Conservation (phyloP, 2,797 vertebrate species). For the Chelidonichthys spinosus region DNA sequence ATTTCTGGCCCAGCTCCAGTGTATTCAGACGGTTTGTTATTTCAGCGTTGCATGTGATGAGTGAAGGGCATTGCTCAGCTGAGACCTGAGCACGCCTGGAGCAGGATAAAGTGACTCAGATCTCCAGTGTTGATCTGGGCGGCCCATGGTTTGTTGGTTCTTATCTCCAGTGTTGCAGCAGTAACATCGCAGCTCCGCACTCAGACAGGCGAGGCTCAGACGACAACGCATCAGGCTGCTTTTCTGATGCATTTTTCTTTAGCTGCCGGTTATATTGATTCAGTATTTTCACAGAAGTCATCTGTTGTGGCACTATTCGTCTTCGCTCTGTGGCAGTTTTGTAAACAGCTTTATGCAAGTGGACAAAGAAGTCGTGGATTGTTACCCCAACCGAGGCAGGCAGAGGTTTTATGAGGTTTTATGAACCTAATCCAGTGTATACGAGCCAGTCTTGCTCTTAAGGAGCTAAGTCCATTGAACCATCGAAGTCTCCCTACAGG, state of each 20-base stretch:
- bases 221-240: slow-evolving; percentile 55
- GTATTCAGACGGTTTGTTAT: neutral
- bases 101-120: slow-evolving; percentile 28
- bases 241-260: slow-evolving; percentile 12
- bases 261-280: slow-evolving; percentile 46
- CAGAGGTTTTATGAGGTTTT: slow-evolving; percentile 38
- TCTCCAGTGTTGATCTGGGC: slow-evolving; percentile 33
- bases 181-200: slow-evolving; percentile 36
- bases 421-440: slow-evolving; percentile 40
- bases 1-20: neutral
- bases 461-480: slow-evolving; percentile 23
- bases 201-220: slow-evolving; percentile 47
- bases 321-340: slow-evolving; percentile 41
- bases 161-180: slow-evolving; percentile 42
- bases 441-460: slow-evolving; percentile 18
- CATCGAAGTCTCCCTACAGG: slow-evolving; percentile 24
- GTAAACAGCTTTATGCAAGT: slow-evolving; percentile 59
- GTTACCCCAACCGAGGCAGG: slow-evolving; percentile 34
- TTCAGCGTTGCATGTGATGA: slow-evolving; percentile 17
- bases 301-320: slow-evolving; percentile 18
- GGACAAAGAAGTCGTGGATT: slow-evolving; percentile 24
- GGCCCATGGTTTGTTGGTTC: slow-evolving; percentile 34
- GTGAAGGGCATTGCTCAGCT: slow-evolving; percentile 9
- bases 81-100: slow-evolving; percentile 21
- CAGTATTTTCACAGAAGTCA: slow-evolving; percentile 16